These are phyloP conservation scores for Scarus forsteni DNA, from an alignment of 2,797 vertebrate genomes.

Conservation along the genomic window DNA sequence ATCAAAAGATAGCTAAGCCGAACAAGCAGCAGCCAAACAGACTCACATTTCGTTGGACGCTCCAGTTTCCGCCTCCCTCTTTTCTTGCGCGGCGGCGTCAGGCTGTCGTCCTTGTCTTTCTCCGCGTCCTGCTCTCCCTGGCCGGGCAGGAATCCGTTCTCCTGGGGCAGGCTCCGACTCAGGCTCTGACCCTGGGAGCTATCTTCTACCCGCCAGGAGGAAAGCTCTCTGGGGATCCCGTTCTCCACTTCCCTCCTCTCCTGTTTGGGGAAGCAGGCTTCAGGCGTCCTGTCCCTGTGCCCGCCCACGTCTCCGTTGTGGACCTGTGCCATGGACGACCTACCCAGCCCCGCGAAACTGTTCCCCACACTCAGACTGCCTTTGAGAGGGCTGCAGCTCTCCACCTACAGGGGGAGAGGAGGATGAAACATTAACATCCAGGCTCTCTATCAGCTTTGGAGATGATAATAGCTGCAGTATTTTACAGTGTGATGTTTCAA, in stretches of 20 bases:
- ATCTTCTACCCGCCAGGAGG: constrained; percentile 69
- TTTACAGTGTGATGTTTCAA: constrained; percentile 27
- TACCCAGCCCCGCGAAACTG: constrained; percentile 83
- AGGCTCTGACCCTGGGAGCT: constrained; percentile 80
- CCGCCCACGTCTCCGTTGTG: constrained; percentile 89
- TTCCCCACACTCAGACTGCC: constrained; percentile 82
- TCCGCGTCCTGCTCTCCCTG: constrained; percentile 85
- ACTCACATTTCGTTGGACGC: constrained; percentile 90
- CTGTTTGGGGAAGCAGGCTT: constrained; percentile 76
- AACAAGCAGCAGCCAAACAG: constrained; percentile 15
- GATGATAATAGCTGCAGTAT: constrained; percentile 23
- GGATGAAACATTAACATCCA: constrained; percentile 46
- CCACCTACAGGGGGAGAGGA: constrained; percentile 66
- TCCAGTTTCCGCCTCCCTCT: constrained; percentile 91
- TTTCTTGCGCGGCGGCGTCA: constrained; percentile 83
- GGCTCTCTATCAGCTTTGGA: constrained; percentile 27
- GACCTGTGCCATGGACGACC: constrained; percentile 84
- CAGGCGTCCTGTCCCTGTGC: constrained; percentile 74
- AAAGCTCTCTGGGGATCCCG: constrained; percentile 76
- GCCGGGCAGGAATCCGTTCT: constrained; percentile 89
- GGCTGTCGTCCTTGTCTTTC: constrained; percentile 82
- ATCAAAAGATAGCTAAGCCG: constrained; percentile 35
- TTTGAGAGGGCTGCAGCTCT: constrained; percentile 79
- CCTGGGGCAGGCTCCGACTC: constrained; percentile 79
- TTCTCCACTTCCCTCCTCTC: constrained; percentile 84